Evolutionary conservation across 2,113 vertebrate species (phyloP).

Genomic region (Engystomops pustulosus): DNA sequence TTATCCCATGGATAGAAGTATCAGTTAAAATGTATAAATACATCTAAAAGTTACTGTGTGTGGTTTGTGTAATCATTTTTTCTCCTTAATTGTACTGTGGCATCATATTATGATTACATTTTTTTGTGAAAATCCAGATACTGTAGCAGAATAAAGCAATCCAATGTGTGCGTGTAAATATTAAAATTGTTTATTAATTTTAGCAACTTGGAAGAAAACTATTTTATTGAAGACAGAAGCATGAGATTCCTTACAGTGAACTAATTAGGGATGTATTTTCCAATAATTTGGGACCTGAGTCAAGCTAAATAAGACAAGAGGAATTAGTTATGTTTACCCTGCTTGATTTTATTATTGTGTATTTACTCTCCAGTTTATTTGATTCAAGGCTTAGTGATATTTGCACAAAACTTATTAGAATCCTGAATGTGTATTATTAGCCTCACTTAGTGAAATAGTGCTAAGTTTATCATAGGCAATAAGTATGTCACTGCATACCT

Average conservation of each 20-base stretch:
- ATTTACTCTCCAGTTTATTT: conserved; percentile 24
- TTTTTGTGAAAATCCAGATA: background rate
- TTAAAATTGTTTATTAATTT: background rate
- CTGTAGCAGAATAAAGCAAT: background rate
- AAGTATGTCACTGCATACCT: background rate
- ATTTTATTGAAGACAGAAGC: background rate
- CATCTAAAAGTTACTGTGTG: no score
- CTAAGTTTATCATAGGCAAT: background rate
- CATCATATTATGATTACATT: background rate
- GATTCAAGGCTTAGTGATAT: background rate
- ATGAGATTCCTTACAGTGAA: background rate
- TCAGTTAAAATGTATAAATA: no score
- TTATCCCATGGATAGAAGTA: no score
- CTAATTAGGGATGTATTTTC: conserved; percentile 18
- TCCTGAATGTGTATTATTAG: background rate
- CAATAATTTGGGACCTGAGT: background rate
- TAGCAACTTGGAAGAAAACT: background rate
- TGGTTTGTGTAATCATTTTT: no score
- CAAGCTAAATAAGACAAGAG: background rate
- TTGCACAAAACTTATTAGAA: conserved; percentile 21
- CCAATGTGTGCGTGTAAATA: background rate
- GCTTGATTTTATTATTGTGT: conserved; percentile 33
- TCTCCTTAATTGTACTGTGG: no score
- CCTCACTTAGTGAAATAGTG: background rate
- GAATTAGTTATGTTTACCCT: conserved; percentile 17